Conservation (phyloP, 2,888 invertebrate genomes). For the Epistrophe grossulariae region DNA sequence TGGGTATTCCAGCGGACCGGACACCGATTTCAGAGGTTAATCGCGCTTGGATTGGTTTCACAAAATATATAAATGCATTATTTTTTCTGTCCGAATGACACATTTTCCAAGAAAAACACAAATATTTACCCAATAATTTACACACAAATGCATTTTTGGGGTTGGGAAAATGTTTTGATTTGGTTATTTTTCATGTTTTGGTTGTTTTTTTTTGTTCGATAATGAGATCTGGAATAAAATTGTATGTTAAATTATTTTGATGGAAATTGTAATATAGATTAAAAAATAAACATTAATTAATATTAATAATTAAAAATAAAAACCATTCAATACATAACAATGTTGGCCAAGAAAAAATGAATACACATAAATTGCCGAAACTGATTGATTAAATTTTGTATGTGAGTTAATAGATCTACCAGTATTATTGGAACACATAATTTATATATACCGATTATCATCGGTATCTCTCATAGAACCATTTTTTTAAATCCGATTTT, state of each 20-base stretch:
- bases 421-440: too few species aligned
- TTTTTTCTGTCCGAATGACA: constrained; percentile 14
- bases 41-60: constrained; percentile 31
- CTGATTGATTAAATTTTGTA: too few species aligned
- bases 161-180: neutral
- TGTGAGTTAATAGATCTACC: too few species aligned
- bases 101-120: constrained; percentile 9
- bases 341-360: too few species aligned
- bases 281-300: too few species aligned
- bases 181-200: neutral
- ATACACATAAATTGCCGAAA: too few species aligned
- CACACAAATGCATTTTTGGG: constrained; percentile 10
- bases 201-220: neutral
- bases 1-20: neutral
- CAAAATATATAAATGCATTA: constrained; percentile 20
- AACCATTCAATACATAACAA: too few species aligned
- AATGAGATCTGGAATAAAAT: neutral
- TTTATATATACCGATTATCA: too few species aligned
- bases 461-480: too few species aligned
- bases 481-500: too few species aligned
- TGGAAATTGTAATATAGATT: neutral
- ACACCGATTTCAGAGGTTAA: constrained; percentile 9
- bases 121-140: constrained; percentile 36
- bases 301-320: too few species aligned
- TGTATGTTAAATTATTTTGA: neutral